Evolutionary conservation across 2,113 vertebrate species (phyloP).

Genomic region (Clarias macrocephalus): DNA sequence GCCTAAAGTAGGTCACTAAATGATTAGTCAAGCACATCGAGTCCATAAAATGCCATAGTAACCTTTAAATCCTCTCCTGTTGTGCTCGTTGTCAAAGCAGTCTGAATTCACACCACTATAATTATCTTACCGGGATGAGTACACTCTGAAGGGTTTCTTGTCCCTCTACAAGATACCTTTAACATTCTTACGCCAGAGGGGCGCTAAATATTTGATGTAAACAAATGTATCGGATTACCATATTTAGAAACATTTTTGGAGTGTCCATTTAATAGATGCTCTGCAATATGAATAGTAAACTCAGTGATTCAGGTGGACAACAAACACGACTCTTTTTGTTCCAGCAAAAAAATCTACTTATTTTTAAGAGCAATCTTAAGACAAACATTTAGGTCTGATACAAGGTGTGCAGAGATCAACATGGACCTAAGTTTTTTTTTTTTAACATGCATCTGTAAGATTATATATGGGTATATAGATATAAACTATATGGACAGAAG

Average conservation of each 20-base stretch:
- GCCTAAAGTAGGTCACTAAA: constrained; percentile 22
- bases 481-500: too few species aligned
- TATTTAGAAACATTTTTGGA: background rate
- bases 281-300: background rate
- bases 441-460: background rate
- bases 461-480: too few species aligned
- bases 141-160: background rate
- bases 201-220: background rate
- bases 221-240: background rate
- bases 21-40: constrained; percentile 42
- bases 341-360: background rate
- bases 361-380: background rate
- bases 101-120: background rate
- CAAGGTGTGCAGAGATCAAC: background rate
- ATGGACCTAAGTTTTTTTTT: background rate
- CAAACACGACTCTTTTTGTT: background rate
- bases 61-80: constrained; percentile 29
- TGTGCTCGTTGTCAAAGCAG: constrained; percentile 7
- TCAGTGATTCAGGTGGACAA: background rate
- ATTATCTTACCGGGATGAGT: background rate
- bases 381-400: constrained; percentile 3
- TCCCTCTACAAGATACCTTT: background rate
- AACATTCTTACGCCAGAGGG: background rate
- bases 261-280: background rate
- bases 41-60: constrained; percentile 34